Percentiles rank a stretch among this genome's conserved stretches.
Evolutionary conservation across 2,797 vertebrate species (phyloP).

Genomic region (Lemur catta): DNA sequence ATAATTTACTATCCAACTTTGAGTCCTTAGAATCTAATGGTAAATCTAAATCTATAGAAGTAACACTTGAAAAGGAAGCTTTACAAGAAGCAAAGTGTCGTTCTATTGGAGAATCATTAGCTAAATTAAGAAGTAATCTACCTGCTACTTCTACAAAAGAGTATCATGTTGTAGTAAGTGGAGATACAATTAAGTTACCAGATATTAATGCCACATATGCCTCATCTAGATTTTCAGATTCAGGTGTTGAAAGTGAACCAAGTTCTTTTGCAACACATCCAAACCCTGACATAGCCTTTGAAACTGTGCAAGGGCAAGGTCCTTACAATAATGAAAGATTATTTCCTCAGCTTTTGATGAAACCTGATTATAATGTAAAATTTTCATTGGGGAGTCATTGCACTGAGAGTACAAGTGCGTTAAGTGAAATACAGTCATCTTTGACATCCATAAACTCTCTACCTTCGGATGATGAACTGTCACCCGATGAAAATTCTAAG

Average conservation of each 20-base stretch:
- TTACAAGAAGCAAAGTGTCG: constrained; percentile 74
- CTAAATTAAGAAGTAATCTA: constrained; percentile 79
- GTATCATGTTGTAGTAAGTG: constrained; percentile 80
- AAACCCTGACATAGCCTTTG: constrained; percentile 82
- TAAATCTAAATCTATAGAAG: constrained; percentile 76
- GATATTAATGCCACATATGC: constrained; percentile 84
- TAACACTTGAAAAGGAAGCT: constrained; percentile 85
- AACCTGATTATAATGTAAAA: constrained; percentile 84
- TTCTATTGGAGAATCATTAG: constrained; percentile 75
- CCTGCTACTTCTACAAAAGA: constrained; percentile 81
- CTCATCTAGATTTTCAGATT: constrained; percentile 97
- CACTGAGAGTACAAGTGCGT: constrained; percentile 92
- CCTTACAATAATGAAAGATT: constrained; percentile 84
- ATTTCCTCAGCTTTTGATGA: constrained; percentile 85
- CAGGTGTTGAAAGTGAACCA: constrained; percentile 96
- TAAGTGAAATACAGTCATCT: constrained; percentile 97
- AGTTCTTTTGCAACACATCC: constrained; percentile 94
- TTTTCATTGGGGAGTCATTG: constrained; percentile 85
- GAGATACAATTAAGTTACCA: constrained; percentile 87
- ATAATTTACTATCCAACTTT: constrained; percentile 73
- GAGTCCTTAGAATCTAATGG: constrained; percentile 76
- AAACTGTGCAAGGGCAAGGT: constrained; percentile 81
- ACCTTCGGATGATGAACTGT: constrained; percentile 93
- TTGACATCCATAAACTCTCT: constrained; percentile 98
- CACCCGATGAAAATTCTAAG: constrained; percentile 90